phyloP scores from a whole-genome alignment of 2,888 invertebrate genomes.

The Eledone cirrhosa region DNA sequence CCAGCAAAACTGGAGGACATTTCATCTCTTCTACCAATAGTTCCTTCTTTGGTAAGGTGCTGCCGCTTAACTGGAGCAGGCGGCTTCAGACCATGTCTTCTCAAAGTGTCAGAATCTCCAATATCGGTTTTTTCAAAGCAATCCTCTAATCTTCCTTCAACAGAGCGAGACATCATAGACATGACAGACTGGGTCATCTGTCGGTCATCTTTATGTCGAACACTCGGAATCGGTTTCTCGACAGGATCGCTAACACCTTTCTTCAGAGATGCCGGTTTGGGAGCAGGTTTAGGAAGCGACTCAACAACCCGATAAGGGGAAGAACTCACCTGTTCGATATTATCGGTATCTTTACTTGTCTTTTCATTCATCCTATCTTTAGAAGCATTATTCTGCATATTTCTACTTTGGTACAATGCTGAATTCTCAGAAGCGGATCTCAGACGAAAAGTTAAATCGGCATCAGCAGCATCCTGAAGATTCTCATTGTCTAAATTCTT shows the following conservation, averaged over 20 bases:
- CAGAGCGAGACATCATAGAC: not conserved
- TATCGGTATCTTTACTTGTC: not conserved
- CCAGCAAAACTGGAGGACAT: conserved; percentile 19
- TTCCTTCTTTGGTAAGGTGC: conserved; percentile 9
- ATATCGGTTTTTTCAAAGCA: conserved; percentile 11
- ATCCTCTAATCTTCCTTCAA: conserved; percentile 17
- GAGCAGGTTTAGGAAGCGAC: conserved; percentile 28
- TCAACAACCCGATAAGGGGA: conserved; percentile 26
- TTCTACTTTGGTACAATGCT: conserved; percentile 15
- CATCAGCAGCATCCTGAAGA: not conserved
- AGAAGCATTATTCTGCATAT: not conserved
- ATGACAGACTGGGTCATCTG: not conserved
- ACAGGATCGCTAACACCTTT: not conserved
- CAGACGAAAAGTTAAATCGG: not conserved
- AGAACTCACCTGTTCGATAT: not conserved
- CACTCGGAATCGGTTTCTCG: not conserved
- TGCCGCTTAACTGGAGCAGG: conserved; percentile 20
- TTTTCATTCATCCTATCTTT: not conserved
- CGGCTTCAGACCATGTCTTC: conserved; percentile 11
- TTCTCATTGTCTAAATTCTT: not conserved
- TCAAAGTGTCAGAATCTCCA: conserved; percentile 21
- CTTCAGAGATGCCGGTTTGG: conserved; percentile 2
- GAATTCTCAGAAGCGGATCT: conserved; percentile 14
- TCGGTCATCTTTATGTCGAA: not conserved
- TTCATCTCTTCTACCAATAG: conserved; percentile 13